Evolutionary conservation across 2,113 vertebrate genomes (phyloP), one percentile per base, ranked within the genome.

Genomic region (Harpagus bidentatus): DNA sequence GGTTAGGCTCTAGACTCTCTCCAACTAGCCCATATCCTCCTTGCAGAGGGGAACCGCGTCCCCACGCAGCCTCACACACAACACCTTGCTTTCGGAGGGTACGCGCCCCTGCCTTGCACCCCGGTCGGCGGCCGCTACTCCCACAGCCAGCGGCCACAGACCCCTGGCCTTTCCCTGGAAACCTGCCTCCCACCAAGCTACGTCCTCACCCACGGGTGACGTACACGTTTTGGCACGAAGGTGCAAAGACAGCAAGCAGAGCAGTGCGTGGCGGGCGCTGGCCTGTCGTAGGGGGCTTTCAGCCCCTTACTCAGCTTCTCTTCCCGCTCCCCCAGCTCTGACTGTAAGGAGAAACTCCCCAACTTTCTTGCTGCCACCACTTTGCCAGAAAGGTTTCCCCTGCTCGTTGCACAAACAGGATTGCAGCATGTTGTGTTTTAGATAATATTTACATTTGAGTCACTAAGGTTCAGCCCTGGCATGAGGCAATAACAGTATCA

Each of bases 201-300:
- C 2, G 0, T 28, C 53, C 63, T 86, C 14, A 43, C 17, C 48
- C 42, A 18, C 1, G 1, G 52, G 52, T 8, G 59, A 71, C 9
- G 5, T 0, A 38, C 4, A 25, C 0, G 0, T 48, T 65, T 16
- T 53, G 36, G 22, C 55, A 42, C 0, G 1, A 31, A 34, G 16
- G 21, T 4, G 5, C 20, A 13, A 62, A 79, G n/a, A 65, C 8
- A n/a, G n/a, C 53, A n/a, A 31, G 36, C 13, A 48, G 42, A 84
- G 47, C 34, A 80, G 52, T 4, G 3, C 2, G 2, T 6, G 31
- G 38, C 9, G 10, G 0, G 3, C 9, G 4, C n/a, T n/a, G n/a
- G n/a, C n/a, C n/a, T n/a, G n/a, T n/a, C n/a, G n/a, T n/a, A n/a
- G n/a, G n/a, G n/a, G n/a, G n/a, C 3, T 87, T 78, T 84, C 28